Conservation (phyloP, 2,888 invertebrate species). For the Heliconius aoede region DNA sequence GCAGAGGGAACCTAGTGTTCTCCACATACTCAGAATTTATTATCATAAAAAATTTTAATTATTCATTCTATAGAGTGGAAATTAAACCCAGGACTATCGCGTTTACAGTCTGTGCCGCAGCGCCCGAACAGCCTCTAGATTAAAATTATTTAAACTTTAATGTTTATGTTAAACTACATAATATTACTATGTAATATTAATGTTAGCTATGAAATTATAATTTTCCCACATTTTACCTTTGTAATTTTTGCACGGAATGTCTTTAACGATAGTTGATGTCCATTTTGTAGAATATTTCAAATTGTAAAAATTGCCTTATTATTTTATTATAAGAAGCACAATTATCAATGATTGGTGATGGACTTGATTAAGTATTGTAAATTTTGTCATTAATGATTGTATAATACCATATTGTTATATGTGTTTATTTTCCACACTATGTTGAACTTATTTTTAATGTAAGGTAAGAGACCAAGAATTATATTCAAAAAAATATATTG, state of each 20-base stretch:
- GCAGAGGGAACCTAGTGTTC: background rate
- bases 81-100: background rate
- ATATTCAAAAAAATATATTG: constrained; percentile 78
- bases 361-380: constrained; percentile 57
- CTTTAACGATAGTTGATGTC: constrained; percentile 28
- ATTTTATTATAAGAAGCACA: constrained; percentile 39
- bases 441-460: constrained; percentile 74
- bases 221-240: constrained; percentile 42
- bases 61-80: background rate
- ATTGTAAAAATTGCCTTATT: constrained; percentile 32
- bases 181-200: constrained; percentile 54
- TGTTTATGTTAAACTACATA: constrained; percentile 49
- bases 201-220: constrained; percentile 46
- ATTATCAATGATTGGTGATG: constrained; percentile 44
- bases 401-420: constrained; percentile 75
- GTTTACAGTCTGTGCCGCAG: no score
- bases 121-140: background rate
- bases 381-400: constrained; percentile 69
- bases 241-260: constrained; percentile 31
- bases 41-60: background rate
- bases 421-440: constrained; percentile 66
- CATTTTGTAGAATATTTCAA: constrained; percentile 28
- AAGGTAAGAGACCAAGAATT: constrained; percentile 80
- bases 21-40: background rate
- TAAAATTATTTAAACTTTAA: constrained; percentile 46